Conservation (phyloP, 2,113 vertebrate genomes). For the Microtus montanus region DNA sequence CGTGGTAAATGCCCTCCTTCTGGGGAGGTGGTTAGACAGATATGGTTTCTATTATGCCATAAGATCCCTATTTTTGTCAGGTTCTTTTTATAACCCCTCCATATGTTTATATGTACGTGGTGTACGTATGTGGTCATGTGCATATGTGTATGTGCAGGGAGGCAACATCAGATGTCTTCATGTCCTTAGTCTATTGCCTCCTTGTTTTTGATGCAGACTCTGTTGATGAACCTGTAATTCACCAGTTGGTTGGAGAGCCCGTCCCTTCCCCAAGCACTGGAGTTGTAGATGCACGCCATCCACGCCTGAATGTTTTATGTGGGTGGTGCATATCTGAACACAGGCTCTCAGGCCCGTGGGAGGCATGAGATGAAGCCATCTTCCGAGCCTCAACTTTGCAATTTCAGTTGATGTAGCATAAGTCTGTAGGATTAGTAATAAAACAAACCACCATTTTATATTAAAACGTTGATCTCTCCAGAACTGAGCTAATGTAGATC, state of each 20-base stretch:
- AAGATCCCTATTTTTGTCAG: background rate
- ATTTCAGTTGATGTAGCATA: background rate
- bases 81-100: background rate
- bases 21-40: background rate
- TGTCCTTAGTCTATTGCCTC: background rate
- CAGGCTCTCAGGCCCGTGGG: background rate
- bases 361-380: background rate
- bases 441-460: slow-evolving; percentile 2
- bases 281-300: background rate
- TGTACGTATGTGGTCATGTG: background rate
- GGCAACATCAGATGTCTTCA: background rate
- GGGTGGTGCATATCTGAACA: background rate
- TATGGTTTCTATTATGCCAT: background rate
- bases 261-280: background rate
- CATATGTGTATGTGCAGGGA: background rate
- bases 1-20: background rate
- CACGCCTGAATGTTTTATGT: background rate
- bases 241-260: background rate
- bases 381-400: background rate
- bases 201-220: background rate
- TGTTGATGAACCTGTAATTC: background rate
- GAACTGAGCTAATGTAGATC: background rate
- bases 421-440: background rate
- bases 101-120: background rate
- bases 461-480: slow-evolving; percentile 43